Percentiles rank a stretch among this genome's conserved stretches.
phyloP scores from a whole-genome alignment of 2,797 vertebrate species.

The Paramormyrops hopkinsi region DNA sequence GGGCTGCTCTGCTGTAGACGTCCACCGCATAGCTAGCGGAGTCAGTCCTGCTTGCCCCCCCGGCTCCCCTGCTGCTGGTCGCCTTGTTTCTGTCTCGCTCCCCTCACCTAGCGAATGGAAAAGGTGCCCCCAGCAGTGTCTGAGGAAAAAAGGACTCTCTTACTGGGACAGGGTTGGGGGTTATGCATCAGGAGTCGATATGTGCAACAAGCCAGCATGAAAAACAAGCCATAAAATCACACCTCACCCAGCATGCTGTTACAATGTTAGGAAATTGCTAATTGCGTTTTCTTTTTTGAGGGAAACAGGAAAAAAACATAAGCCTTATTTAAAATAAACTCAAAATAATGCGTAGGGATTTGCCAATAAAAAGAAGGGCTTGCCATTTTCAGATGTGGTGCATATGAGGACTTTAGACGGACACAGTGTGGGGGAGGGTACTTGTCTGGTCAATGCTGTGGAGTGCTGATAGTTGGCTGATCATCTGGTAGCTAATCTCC shows the following conservation, averaged over 20 bases:
- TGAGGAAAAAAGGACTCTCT: background rate
- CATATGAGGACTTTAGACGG: background rate
- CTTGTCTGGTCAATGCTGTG: background rate
- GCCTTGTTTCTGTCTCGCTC: background rate
- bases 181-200: background rate
- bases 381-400: background rate
- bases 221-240: background rate
- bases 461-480: background rate
- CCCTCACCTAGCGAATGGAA: background rate
- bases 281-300: background rate
- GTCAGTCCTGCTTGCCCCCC: background rate
- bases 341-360: background rate
- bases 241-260: background rate
- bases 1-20: background rate
- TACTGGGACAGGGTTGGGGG: background rate
- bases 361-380: background rate
- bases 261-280: background rate
- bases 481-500: background rate
- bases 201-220: background rate
- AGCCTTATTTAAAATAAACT: background rate
- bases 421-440: background rate
- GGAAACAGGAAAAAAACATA: background rate
- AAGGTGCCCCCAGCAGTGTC: background rate
- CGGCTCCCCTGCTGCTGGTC: background rate
- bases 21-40: background rate